phyloP scores from a whole-genome alignment of 2,888 invertebrate genomes.

The Ophonus ardosiacus region DNA sequence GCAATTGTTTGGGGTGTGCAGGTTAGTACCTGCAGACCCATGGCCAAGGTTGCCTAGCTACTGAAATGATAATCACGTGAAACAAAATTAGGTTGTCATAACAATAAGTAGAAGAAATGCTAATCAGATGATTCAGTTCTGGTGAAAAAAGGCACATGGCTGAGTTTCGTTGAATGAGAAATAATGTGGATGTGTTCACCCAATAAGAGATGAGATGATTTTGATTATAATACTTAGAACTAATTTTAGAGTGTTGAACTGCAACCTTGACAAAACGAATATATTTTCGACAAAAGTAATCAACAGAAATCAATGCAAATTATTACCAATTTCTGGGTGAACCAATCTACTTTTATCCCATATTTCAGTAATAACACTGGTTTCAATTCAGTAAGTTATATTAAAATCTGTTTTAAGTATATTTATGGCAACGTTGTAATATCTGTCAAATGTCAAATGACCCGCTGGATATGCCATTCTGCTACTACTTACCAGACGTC shows the following conservation, averaged over 20 bases:
- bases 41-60: conserved; percentile 37
- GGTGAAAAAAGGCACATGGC: neutral
- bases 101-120: neutral
- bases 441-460: no score
- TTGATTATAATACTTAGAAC: neutral
- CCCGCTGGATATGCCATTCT: no score
- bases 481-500: no score
- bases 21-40: conserved; percentile 39
- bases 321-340: neutral
- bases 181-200: neutral
- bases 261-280: neutral
- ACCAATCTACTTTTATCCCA: neutral
- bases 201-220: neutral
- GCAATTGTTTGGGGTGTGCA: conserved; percentile 51
- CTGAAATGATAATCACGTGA: neutral
- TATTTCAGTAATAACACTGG: no score
- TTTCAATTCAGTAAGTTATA: no score
- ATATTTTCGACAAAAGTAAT: neutral
- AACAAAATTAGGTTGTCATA: neutral
- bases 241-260: neutral
- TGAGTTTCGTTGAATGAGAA: no score
- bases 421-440: no score
- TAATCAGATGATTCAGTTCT: neutral
- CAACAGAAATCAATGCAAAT: neutral
- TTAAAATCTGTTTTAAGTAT: no score